Evolutionary conservation across 1,140 invertebrate species (phyloP).

Genomic region (Teleopsis dalmanni): DNA sequence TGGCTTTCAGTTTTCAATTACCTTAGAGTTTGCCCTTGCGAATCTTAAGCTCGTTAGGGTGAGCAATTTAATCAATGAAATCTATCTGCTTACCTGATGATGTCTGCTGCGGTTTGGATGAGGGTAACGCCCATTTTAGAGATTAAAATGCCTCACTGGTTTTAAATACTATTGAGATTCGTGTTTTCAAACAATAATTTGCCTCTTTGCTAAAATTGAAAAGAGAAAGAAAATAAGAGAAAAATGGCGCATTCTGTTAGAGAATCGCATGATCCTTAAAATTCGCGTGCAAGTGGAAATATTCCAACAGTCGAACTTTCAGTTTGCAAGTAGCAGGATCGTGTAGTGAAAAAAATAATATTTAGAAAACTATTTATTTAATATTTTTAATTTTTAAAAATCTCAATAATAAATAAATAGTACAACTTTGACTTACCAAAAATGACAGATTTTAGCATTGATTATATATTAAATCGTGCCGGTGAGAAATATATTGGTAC

Average conservation of each 20-base stretch:
- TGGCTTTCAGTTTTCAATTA: no score
- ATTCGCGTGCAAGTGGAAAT: constrained; percentile 2
- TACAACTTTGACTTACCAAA: no score
- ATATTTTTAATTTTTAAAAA: no score
- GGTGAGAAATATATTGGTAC: constrained; percentile 39
- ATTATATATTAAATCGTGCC: constrained; percentile 48
- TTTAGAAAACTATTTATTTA: background rate
- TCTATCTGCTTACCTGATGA: constrained; percentile 11
- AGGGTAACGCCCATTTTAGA: constrained; percentile 32
- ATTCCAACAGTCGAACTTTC: constrained; percentile 3
- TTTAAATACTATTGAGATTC: constrained; percentile 19
- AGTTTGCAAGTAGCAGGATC: constrained; percentile 1
- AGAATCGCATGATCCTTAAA: constrained; percentile 17
- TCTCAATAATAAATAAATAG: no score
- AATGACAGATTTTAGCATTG: constrained; percentile 47
- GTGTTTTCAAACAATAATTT: no score
- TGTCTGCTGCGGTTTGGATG: constrained; percentile 5
- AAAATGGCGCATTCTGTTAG: constrained; percentile 10
- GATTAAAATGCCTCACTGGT: constrained; percentile 26
- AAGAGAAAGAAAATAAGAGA: background rate
- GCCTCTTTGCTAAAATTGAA: background rate
- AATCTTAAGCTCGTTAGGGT: no score
- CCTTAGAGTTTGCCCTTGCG: no score
- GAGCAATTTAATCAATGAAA: no score
- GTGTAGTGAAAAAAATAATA: background rate